Base-by-base conservation (phyloP, 2,797 vertebrate species). In the Chlorospingus flavigularis region DNA sequence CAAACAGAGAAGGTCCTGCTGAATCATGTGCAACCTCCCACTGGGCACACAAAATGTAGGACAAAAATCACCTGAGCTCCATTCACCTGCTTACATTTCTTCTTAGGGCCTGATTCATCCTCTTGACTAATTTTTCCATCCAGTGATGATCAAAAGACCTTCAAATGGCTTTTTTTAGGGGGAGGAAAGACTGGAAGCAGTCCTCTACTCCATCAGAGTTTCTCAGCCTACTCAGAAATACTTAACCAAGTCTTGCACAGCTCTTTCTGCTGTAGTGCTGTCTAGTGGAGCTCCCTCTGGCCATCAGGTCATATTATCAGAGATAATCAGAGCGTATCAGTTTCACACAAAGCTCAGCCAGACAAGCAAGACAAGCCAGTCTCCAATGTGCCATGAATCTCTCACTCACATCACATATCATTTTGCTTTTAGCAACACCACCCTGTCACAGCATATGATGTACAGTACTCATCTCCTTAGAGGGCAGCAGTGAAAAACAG, bases 341-440 rank as follows among this genome's bases (percentile, higher is more conserved):
- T 95, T 95, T 95, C 91, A 91, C 57, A 90, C 58, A 90, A 94
- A 88, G 58, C 91, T 96, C 88, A 92, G 90, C 54, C 91, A 86
- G 90, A 94, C 86, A 96, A 92, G 93, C 54, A 78, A 95, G 88
- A 90, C 88, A 90, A 88, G 91, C 51, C 83, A 90, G 88, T 83
- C 62, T 88, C 91, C 90, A 75, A 14, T 43, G 86, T 66, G 57
- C 86, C 70, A 72, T 35, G 79, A 92, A 75, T 83, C 60, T 84
- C 93, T 95, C 87, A 53, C 60, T 93, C 85, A 75, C 85, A 78
- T 88, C 70, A 68, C 76, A 58, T 45, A 88, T 68, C 57, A 90
- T 88, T 91, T 95, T 75, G 88, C 96, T 96, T 91, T 93, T 47
- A 96, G 90, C 58, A 16, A 95, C 91, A 96, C 95, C 94, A 90